Conservation (phyloP, 2,888 invertebrate genomes). For the Nemurella pictetii region DNA sequence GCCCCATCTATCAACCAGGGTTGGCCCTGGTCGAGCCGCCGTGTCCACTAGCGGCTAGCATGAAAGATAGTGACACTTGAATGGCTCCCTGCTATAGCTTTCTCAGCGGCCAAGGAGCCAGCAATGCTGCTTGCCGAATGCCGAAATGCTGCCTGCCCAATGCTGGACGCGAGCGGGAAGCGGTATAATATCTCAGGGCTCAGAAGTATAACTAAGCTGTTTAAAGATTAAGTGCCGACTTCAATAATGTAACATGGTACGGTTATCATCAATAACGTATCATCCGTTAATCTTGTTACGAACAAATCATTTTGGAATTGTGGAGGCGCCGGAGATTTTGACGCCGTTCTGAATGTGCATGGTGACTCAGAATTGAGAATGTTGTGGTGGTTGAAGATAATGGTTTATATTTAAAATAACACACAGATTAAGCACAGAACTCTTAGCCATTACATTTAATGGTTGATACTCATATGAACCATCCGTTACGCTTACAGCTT, state of each 20-base stretch:
- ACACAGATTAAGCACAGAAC: no score
- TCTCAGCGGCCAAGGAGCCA: neutral
- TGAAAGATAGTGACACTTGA: constrained; percentile 27
- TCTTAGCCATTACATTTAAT: no score
- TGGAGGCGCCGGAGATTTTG: neutral
- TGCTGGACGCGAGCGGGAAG: neutral
- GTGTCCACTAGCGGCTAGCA: neutral
- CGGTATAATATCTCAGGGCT: neutral
- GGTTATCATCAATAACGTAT: neutral
- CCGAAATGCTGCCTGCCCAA: neutral
- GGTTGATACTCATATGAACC: no score
- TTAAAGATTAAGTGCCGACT: neutral
- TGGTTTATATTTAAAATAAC: no score
- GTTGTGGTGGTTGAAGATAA: no score
- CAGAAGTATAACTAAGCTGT: neutral
- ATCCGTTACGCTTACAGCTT: no score
- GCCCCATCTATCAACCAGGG: constrained; percentile 58
- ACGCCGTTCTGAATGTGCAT: no score
- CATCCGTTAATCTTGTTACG: neutral
- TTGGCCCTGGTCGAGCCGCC: constrained; percentile 34
- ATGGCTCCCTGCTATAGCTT: constrained; percentile 10
- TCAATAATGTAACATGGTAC: neutral
- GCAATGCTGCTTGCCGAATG: neutral
- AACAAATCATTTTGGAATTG: neutral
- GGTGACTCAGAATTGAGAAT: no score